Percentiles rank a stretch among this genome's conserved stretches.
These are phyloP conservation scores for Coptodon bakossiorum DNA, from an alignment of 2,113 vertebrate species.

Conservation along the genomic window DNA sequence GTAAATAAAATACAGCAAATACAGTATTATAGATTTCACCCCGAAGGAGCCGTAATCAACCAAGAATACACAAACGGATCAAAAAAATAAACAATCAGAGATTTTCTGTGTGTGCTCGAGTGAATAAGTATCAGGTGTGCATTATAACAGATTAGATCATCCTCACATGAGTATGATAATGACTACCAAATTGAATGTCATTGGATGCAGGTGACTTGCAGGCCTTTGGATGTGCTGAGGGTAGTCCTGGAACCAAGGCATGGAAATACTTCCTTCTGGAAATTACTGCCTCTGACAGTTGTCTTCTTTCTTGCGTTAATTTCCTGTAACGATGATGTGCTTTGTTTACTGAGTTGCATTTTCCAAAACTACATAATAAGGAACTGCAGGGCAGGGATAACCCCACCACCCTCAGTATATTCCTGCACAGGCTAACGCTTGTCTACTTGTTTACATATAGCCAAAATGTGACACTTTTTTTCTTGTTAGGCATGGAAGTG, in stretches of 20 bases:
- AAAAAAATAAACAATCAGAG: conserved; percentile 10
- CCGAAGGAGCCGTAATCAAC: not conserved
- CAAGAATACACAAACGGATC: not conserved
- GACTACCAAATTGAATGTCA: not conserved
- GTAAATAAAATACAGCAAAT: conserved; percentile 1
- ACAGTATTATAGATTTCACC: not conserved
- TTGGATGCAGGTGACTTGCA: not conserved
- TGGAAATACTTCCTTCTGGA: not conserved
- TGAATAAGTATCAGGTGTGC: not conserved
- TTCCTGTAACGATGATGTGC: not conserved
- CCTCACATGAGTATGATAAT: not conserved
- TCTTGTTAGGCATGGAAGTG: not conserved
- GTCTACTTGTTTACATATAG: not conserved
- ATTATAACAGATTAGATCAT: not conserved
- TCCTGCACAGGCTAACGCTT: not conserved
- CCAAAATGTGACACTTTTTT: not conserved
- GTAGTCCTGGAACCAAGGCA: not conserved
- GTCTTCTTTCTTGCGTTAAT: not conserved
- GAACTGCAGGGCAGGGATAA: not conserved
- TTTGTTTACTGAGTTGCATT: not conserved
- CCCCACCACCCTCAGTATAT: not conserved
- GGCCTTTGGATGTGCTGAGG: not conserved
- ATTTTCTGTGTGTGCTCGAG: not conserved
- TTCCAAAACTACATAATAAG: not conserved
- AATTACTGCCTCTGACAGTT: not conserved